A percentile compares a stretch with the other conserved stretches of the same genome.
Conservation (phyloP, 2,113 vertebrate genomes). For the Merops nubicus region DNA sequence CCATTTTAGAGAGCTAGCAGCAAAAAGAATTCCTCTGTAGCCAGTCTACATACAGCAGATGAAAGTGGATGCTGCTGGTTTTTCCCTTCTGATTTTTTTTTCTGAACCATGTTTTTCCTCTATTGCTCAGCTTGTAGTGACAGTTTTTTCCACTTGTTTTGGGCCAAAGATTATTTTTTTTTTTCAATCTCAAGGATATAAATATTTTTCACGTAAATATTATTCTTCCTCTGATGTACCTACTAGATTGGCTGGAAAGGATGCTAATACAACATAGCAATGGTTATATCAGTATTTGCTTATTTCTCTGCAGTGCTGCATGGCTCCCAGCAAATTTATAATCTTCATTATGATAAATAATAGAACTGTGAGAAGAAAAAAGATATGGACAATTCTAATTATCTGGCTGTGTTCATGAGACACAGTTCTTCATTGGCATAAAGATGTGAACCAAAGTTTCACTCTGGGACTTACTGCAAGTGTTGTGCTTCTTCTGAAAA, state of each 20-base stretch:
- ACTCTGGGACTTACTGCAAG: background rate
- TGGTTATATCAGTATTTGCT: background rate
- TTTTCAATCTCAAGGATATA: background rate
- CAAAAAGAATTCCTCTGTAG: background rate
- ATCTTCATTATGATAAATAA: slow-evolving; percentile 33
- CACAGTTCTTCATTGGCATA: background rate
- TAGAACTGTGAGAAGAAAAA: background rate
- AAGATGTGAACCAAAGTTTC: background rate
- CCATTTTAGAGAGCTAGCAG: background rate
- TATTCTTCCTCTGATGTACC: slow-evolving; percentile 5
- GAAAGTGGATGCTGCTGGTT: background rate
- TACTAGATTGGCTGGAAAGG: background rate
- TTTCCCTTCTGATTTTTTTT: background rate
- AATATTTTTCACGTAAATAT: slow-evolving; percentile 18
- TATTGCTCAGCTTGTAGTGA: background rate
- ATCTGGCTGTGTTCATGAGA: background rate
- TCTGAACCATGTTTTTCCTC: background rate
- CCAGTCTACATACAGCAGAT: background rate
- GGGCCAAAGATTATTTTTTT: background rate
- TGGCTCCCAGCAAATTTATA: slow-evolving; percentile 32
- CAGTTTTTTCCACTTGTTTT: background rate
- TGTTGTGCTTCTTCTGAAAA: background rate
- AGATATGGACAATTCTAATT: background rate
- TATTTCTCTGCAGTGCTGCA: background rate
- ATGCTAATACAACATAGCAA: background rate